phyloP scores from a whole-genome alignment of 2,113 vertebrate genomes.

The Microtus ochrogaster region DNA sequence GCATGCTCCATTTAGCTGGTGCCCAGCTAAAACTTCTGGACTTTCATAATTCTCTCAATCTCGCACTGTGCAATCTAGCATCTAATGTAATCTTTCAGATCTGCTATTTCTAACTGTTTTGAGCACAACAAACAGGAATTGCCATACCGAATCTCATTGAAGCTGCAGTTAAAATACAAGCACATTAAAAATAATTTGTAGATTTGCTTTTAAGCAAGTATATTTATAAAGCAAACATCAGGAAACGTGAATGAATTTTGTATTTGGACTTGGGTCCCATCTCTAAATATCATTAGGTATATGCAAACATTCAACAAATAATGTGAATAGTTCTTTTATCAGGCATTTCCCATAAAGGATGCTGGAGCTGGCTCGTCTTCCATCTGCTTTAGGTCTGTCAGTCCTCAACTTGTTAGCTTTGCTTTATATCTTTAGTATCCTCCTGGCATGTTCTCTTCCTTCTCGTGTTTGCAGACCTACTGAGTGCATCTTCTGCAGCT shows the following conservation, averaged over 20 bases:
- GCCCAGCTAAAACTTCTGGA: not conserved
- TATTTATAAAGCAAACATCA: not conserved
- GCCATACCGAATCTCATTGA: not conserved
- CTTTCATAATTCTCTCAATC: slow-evolving; percentile 17
- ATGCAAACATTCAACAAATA: not conserved
- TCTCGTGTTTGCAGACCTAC: not conserved
- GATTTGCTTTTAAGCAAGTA: not conserved
- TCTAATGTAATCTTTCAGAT: not conserved
- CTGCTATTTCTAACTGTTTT: not conserved
- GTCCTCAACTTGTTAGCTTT: not conserved
- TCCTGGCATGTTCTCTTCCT: not conserved
- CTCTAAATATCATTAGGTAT: not conserved
- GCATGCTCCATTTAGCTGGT: not conserved
- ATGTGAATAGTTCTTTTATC: not conserved
- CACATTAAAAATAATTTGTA: not conserved
- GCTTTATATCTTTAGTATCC: not conserved
- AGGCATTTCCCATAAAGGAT: not conserved
- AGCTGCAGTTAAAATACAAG: not conserved
- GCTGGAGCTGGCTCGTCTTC: not conserved
- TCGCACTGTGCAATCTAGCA: not conserved
- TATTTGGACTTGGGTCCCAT: not conserved
- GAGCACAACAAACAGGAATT: not conserved
- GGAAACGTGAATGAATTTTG: not conserved
- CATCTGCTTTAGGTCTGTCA: not conserved
- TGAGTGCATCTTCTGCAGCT: not conserved